phyloP scores from a whole-genome alignment of 2,113 vertebrate species.

The Phasianus colchicus region DNA sequence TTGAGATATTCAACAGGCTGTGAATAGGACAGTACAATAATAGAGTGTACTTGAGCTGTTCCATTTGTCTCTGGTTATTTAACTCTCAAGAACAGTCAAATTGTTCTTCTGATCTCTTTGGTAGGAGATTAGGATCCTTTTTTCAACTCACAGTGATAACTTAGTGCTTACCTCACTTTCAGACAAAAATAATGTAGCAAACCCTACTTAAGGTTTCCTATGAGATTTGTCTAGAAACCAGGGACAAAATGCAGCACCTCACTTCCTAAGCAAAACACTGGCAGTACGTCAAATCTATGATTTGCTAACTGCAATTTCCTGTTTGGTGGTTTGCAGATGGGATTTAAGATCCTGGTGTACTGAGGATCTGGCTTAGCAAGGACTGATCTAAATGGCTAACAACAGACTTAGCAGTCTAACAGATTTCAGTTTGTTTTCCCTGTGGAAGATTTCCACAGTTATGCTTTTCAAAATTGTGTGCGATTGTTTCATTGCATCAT shows the following conservation, averaged over 20 bases:
- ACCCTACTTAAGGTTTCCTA: too few species aligned
- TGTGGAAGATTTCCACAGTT: not conserved
- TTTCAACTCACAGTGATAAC: not conserved
- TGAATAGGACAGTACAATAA: not conserved
- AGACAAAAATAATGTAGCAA: not conserved
- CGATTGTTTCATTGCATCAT: not conserved
- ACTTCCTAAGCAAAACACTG: not conserved
- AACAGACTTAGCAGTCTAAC: not conserved
- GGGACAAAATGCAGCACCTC: not conserved
- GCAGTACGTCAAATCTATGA: not conserved
- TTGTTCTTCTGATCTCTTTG: not conserved
- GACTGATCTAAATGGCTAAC: not conserved
- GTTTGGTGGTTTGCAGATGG: not conserved
- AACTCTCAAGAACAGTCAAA: not conserved
- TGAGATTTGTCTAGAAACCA: not conserved
- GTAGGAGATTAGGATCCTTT: not conserved
- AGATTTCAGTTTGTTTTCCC: not conserved
- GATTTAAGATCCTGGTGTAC: not conserved
- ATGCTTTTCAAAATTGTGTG: not conserved
- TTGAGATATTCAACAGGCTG: conserved; percentile 9
- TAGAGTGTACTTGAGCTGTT: not conserved
- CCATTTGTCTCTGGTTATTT: not conserved
- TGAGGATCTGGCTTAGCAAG: not conserved
- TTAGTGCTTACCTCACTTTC: not conserved
- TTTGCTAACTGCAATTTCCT: not conserved